phyloP scores from a whole-genome alignment of 2,888 invertebrate species.

The Dorcus parallelipipedus region DNA sequence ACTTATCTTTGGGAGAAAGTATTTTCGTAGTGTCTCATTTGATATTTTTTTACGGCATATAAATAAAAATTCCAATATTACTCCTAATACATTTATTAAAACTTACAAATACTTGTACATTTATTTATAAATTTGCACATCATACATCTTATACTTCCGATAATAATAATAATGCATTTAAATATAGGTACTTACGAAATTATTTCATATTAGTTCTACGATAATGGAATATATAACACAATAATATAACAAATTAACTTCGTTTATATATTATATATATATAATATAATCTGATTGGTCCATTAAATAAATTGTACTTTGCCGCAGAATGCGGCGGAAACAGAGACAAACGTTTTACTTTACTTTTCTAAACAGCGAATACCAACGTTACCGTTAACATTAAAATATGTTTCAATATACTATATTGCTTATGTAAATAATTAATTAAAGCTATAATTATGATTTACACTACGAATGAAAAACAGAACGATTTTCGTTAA shows the following conservation, averaged over 20 bases:
- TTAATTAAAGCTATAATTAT: background rate
- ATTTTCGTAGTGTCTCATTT: too few species aligned
- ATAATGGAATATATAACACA: slow-evolving; percentile 23
- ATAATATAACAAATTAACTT: slow-evolving; percentile 7
- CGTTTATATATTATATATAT: slow-evolving; percentile 5
- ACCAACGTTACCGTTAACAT: background rate
- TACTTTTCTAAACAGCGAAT: background rate
- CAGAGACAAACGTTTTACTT: background rate
- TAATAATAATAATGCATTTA: slow-evolving; percentile 1
- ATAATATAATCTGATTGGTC: slow-evolving; percentile 32
- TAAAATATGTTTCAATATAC: background rate
- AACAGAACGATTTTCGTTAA: too few species aligned
- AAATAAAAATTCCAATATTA: background rate
- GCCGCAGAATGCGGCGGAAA: slow-evolving; percentile 3
- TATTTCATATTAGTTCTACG: background rate
- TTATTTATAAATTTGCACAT: slow-evolving; percentile 12
- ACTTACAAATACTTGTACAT: slow-evolving; percentile 27
- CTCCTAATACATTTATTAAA: slow-evolving; percentile 29
- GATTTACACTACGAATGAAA: background rate
- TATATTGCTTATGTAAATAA: slow-evolving; percentile 1
- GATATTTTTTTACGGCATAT: too few species aligned
- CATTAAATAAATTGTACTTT: slow-evolving; percentile 38
- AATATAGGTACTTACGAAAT: background rate
- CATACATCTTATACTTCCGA: slow-evolving; percentile 4
- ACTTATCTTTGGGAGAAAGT: too few species aligned